Evolutionary conservation across 2,113 vertebrate species (phyloP), one percentile per base, ranked within the genome.

Genomic region (Oryzias woworae): DNA sequence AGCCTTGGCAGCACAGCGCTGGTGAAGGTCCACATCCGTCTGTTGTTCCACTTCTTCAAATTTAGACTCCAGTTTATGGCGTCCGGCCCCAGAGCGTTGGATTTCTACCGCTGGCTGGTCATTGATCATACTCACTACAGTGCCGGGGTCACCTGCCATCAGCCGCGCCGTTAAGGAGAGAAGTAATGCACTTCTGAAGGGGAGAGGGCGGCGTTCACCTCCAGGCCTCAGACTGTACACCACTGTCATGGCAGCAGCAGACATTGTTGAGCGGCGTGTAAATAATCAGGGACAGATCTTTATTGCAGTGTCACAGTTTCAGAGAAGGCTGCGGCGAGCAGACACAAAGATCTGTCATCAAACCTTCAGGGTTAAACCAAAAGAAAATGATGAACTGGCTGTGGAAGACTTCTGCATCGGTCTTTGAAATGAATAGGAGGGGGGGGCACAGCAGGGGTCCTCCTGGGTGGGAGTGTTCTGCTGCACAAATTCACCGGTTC

Each of bases 101-200:
- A 42, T 20, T 4, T 22, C 18, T 14, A 8, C 22, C 47, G 31
- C 26, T 16, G 15, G 36, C 13, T 42, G 31, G 18, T 64, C 55
- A 65, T 64, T 52, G 7, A 61, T 75, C 61, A 6, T 55, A 12
- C 36, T 12, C 36, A n/a, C 26, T 12, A 16, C 59, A 31, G 22
- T 62, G 60, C 57, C 58, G 62, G 73, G 63, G 58, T 57, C 59
- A 23, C 42, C 51, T 0, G 2, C 17, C 53, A 54, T 57, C 61
- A n/a, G 63, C 48, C 65, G 28, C 42, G 56, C 51, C 36, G n/a
- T 61, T 60, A 73, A 58, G 68, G 73, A 81, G 71, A 70, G 26
- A 53, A 53, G 78, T 28, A 15, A 22, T 18, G 23, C 51, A n/a
- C 42, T 20, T 59, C 42, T 62, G 61, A 22, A 53, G 60, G 56